Evolutionary conservation across 2,888 invertebrate species (phyloP), one percentile per base, ranked within the genome.

Genomic region (Rutpela maculata): DNA sequence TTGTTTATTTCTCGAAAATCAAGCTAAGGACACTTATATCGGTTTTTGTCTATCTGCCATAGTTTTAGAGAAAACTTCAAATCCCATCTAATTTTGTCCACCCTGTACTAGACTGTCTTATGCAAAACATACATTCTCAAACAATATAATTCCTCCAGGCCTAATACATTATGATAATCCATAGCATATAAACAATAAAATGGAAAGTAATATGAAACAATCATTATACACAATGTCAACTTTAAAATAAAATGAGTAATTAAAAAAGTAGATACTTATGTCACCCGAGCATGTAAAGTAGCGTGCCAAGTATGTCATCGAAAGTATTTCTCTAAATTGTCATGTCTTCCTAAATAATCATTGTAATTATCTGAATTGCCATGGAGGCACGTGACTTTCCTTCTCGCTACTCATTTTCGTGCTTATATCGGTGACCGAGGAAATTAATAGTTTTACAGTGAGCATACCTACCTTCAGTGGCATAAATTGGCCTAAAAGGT

Each of bases 291-390:
- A 50, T 50, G n/a, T 50, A 50, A 50, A 50, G n/a, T 50, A 5
- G n/a, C 50, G 50, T 50, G n/a, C n/a, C 50, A 50, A 50, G n/a
- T 50, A n/a, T 50, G 50, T n/a, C 50, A 50, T 50, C n/a, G 50
- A 50, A 50, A 50, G 50, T 50, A 50, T 3, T n/a, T n/a, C n/a
- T 50, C n/a, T 50, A 50, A 50, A 50, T 15, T 43, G 43, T 43
- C 15, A 12, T 50, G n/a, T 50, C n/a, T n/a, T n/a, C n/a, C 50
- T 17, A 50, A n/a, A 50, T n/a, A 50, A 50, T 50, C 15, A n/a
- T 50, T 2, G 12, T 5, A n/a, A 50, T 50, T 50, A 50, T 50
- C 6, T 50, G 15, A 50, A n/a, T 50, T 50, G n/a, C 5, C n/a
- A 15, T 2, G 43, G 12, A 12, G 50, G 50, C 50, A 50, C 50